Evolutionary conservation across 1,140 invertebrate species (phyloP).

Genomic region (Monomorium pharaonis): DNA sequence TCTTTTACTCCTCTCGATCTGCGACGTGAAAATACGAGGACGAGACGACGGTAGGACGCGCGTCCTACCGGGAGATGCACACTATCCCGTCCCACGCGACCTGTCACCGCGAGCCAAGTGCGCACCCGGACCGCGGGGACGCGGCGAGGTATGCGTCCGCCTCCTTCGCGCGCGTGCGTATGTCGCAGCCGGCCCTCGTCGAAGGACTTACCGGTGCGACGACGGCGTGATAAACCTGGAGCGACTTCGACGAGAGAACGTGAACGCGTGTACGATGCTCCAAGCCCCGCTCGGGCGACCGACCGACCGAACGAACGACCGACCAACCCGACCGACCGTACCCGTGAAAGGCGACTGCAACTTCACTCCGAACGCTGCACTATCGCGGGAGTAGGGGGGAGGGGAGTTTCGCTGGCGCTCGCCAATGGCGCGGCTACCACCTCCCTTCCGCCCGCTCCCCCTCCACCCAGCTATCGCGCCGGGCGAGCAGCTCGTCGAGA

Average conservation of each 20-base stretch:
- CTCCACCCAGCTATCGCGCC: background rate
- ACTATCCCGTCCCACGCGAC: slow-evolving; percentile 48
- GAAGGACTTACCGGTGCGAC: background rate
- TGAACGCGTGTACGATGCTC: background rate
- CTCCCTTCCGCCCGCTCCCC: background rate
- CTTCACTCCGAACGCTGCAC: slow-evolving; percentile 51
- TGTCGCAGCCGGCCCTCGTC: background rate
- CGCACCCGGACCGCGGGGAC: slow-evolving; percentile 33
- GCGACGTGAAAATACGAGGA: background rate
- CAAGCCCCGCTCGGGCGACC: slow-evolving; percentile 15
- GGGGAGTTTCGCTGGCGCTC: slow-evolving; percentile 41
- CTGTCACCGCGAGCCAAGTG: slow-evolving; percentile 51
- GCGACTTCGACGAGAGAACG: background rate
- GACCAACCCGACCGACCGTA: slow-evolving; percentile 58
- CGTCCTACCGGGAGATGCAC: background rate
- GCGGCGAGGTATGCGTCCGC: background rate
- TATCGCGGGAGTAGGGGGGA: slow-evolving; percentile 47
- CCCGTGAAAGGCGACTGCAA: slow-evolving; percentile 76
- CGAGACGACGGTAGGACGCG: background rate
- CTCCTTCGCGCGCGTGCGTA: background rate
- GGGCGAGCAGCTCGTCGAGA: slow-evolving; percentile 48
- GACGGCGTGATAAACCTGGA: background rate
- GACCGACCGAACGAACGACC: slow-evolving; percentile 10
- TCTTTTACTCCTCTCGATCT: background rate
- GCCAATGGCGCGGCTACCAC: slow-evolving; percentile 4